Evolutionary conservation across 2,888 invertebrate species (phyloP), one percentile per base, ranked within the genome.

Genomic region (Halocaridina rubra): DNA sequence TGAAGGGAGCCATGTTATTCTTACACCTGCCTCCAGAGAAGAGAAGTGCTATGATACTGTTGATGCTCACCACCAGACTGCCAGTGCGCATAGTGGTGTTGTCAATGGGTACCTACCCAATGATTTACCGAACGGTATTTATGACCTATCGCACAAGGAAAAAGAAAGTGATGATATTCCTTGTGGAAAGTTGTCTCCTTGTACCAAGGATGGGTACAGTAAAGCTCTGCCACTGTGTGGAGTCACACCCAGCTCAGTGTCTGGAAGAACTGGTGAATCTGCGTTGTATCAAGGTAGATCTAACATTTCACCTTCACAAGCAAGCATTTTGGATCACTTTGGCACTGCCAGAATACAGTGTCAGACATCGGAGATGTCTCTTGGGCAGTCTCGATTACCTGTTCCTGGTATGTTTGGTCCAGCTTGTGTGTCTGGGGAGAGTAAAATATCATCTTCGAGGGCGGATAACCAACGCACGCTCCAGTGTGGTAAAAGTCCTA

Each of bases 31-130:
- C n/a, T n/a, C n/a, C n/a, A n/a, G n/a, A n/a, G n/a, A n/a, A n/a
- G n/a, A n/a, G n/a, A n/a, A n/a, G n/a, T n/a, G n/a, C n/a, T n/a
- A n/a, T n/a, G 46, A 67, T 27, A 22, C 69, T 32, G 57, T n/a
- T 1, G 76, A 69, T 29, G 81, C 64, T 27, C 46, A 61, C 22
- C 24, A 24, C 8, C 81, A 67, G 22, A 67, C 27, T 29, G 19
- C 2, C 24, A 53, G 5, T 22, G 46, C 61, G 13, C 8, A 27
- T 30, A 69, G 57, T 29, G 61, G 61, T 46, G 72, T 33, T 27
- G 39, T 61, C 78, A 84, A 84, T 33, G 82, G 82, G 8, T 59
- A 69, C 19, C 59, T 84, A 29, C 30, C 59, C 4, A 59, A 78
- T 33, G 72, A 39, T 27, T 59, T 84, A 19, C 27, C 71, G 32